phyloP scores from a whole-genome alignment of 2,888 invertebrate genomes.

The Nomada ruficornis region DNA sequence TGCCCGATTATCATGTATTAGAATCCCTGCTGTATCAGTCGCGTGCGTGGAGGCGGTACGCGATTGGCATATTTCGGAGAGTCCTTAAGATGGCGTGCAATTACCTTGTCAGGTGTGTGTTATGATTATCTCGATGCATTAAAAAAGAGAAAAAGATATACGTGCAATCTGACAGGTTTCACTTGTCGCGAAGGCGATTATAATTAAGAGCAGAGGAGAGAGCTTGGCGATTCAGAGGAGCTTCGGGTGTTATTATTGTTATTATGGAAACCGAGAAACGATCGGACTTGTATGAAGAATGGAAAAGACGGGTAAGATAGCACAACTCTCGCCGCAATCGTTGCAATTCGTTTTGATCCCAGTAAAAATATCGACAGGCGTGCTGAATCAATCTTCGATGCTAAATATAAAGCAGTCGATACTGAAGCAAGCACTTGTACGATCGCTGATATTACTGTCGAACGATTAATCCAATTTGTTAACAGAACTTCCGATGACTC shows the following conservation, averaged over 20 bases:
- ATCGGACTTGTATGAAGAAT: constrained; percentile 76
- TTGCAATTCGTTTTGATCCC: not conserved
- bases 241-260: constrained; percentile 19
- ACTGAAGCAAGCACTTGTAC: not conserved
- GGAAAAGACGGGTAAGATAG: constrained; percentile 77
- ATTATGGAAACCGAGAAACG: constrained; percentile 75
- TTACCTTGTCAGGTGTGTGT: constrained; percentile 30
- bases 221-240: not conserved
- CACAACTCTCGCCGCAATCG: not conserved
- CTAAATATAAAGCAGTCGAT: not conserved
- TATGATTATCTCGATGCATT: constrained; percentile 36
- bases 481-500: not conserved
- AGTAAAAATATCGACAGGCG: not conserved
- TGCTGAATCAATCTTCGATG: not conserved
- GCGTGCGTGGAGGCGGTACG: not conserved
- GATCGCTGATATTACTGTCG: not conserved
- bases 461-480: not conserved
- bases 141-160: constrained; percentile 9
- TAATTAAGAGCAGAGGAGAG: not conserved
- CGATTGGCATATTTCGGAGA: constrained; percentile 7
- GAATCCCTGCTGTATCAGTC: not conserved
- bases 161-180: constrained; percentile 61
- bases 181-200: constrained; percentile 7
- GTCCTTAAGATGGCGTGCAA: constrained; percentile 45
- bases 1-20: not conserved